A percentile compares a stretch with the other conserved stretches of the same genome.
Evolutionary conservation across 2,113 vertebrate genomes (phyloP).

Genomic region (Ictalurus punctatus): DNA sequence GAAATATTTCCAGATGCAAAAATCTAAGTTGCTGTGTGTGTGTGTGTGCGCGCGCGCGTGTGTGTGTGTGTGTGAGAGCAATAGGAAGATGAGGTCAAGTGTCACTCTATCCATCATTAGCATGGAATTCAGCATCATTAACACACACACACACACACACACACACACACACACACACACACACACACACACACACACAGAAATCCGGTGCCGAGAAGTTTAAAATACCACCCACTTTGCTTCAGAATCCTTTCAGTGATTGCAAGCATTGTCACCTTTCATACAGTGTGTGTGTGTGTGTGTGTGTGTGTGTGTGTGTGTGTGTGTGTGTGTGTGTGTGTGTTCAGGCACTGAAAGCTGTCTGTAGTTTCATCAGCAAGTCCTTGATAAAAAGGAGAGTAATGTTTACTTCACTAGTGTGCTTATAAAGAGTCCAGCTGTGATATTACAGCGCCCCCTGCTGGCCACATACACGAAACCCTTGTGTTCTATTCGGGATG

Average conservation of each 20-base stretch:
- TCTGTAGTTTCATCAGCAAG: neutral
- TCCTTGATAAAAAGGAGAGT: neutral
- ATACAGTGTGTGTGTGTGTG: neutral
- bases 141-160: constrained; percentile 26
- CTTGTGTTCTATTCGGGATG: neutral
- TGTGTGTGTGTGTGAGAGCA: constrained; percentile 12
- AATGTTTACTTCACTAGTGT: neutral
- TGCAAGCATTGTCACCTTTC: neutral
- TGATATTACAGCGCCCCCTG: neutral
- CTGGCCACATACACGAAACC: neutral
- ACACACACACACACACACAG: constrained; percentile 24
- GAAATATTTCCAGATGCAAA: constrained; percentile 40
- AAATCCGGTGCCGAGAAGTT: neutral
- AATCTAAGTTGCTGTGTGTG: neutral
- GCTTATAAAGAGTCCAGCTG: neutral
- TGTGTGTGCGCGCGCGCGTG: neutral
- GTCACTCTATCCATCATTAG: constrained; percentile 11
- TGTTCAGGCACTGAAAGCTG: neutral
- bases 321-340: neutral
- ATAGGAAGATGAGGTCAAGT: constrained; percentile 26
- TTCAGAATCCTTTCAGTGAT: neutral
- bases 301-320: constrained; percentile 13
- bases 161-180: constrained; percentile 18
- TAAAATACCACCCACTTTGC: neutral
- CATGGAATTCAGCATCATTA: constrained; percentile 9